These are phyloP conservation scores for Takifugu rubripes DNA, from an alignment of 2,797 vertebrate species.

Conservation along the genomic window DNA sequence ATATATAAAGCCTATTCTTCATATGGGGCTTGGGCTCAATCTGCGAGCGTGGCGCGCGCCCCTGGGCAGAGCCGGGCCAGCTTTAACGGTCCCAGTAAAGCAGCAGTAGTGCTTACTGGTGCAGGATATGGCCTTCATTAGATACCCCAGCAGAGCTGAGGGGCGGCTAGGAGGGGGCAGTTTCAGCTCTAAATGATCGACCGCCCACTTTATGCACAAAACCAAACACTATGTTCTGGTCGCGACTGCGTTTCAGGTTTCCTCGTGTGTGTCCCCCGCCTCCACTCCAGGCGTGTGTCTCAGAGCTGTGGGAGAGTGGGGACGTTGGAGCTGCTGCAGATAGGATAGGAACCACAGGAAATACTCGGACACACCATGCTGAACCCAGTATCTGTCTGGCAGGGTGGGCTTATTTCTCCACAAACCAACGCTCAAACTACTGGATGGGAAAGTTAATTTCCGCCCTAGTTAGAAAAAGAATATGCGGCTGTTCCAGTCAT, in stretches of 20 bases:
- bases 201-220: slow-evolving; percentile 40
- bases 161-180: slow-evolving; percentile 8
- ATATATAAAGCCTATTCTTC: background rate
- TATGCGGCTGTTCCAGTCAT: slow-evolving; percentile 36
- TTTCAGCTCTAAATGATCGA: slow-evolving; percentile 33
- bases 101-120: slow-evolving; percentile 49
- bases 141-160: slow-evolving; percentile 42
- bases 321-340: slow-evolving; percentile 10
- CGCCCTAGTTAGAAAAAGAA: slow-evolving; percentile 35
- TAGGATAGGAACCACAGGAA: slow-evolving; percentile 7
- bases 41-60: slow-evolving; percentile 46
- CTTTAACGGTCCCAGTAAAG: slow-evolving; percentile 70
- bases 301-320: slow-evolving; percentile 2
- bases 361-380: slow-evolving; percentile 4
- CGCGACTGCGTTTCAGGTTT: slow-evolving; percentile 26
- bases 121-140: slow-evolving; percentile 66
- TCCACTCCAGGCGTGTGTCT: background rate
- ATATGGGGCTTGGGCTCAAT: slow-evolving; percentile 25
- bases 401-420: background rate
- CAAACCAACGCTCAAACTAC: slow-evolving; percentile 6
- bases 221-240: slow-evolving; percentile 15
- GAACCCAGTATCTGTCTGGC: slow-evolving; percentile 4
- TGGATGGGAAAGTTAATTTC: slow-evolving; percentile 48
- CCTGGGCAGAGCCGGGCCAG: slow-evolving; percentile 48
- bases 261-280: slow-evolving; percentile 8